phyloP scores from a whole-genome alignment of 2,888 invertebrate species.

The Cheilosia pagana region DNA sequence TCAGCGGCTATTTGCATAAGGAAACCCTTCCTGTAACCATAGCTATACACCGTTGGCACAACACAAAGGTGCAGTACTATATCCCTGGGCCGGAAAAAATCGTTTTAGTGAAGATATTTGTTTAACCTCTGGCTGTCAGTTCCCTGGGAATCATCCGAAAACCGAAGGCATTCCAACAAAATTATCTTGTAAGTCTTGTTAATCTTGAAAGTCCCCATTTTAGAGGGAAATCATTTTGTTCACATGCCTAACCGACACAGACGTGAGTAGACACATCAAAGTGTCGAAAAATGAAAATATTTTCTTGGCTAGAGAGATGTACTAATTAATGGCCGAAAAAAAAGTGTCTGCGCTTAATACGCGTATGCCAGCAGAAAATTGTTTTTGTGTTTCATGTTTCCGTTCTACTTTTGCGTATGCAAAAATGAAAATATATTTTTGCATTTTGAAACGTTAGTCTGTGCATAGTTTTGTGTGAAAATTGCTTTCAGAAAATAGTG shows the following conservation, averaged over 20 bases:
- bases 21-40: conserved; percentile 76
- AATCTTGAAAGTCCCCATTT: conserved; percentile 24
- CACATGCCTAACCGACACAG: neutral
- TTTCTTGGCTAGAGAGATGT: neutral
- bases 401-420: conserved; percentile 61
- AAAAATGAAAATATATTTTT: conserved; percentile 42
- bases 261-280: conserved; percentile 14
- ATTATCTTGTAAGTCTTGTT: conserved; percentile 41
- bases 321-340: conserved; percentile 57
- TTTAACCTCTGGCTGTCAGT: conserved; percentile 28
- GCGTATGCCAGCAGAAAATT: conserved; percentile 9
- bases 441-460: neutral
- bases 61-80: conserved; percentile 62
- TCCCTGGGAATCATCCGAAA: conserved; percentile 19
- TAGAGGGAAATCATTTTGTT: neutral
- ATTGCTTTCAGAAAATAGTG: neutral
- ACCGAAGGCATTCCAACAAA: conserved; percentile 25
- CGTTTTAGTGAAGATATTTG: conserved; percentile 17
- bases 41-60: conserved; percentile 76
- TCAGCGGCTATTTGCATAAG: neutral
- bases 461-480: conserved; percentile 5
- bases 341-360: conserved; percentile 25
- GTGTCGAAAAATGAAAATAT: conserved; percentile 58
- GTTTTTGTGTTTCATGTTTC: conserved; percentile 43
- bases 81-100: conserved; percentile 1